Base-by-base conservation (phyloP, 2,888 invertebrate genomes). In the Gortyna flavago region DNA sequence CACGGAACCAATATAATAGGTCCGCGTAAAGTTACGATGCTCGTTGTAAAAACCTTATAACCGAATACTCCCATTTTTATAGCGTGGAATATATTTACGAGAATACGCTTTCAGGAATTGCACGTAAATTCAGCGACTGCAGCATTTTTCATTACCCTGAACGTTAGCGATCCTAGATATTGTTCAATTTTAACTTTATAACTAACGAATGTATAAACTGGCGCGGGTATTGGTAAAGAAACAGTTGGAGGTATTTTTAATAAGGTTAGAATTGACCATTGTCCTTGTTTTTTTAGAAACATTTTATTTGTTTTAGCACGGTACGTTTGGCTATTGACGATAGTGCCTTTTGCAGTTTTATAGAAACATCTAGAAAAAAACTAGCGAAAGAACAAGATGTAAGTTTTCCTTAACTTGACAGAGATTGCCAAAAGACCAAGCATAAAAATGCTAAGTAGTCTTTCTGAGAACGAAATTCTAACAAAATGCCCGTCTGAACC, bases 21-120 rank as follows among this genome's bases (percentile, higher is more conserved):
- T 77, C 78, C 71, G 84, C 84, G 86, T 89, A 85, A 89, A 90
- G 92, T 93, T 92, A 93, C 92, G 93, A 84, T 90, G 90, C 87
- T 87, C 88, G 91, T 91, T 93, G 93, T 94, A 95, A 94, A 93
- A 94, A 93, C 92, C 92, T 91, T 93, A 94, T 93, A 94, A 94
- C 94, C 91, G 92, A 94, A 94, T 93, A 92, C 93, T 92, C 90
- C 85, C 92, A 92, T 92, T 95, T 95, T 96, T 96, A 96, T 93
- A 89, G 91, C 90, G 88, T 81, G 86, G 94, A 94, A 95, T 95
- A 94, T 94, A 95, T 96, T 96, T 95, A 95, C 94, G 94, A 91
- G 92, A 92, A 91, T 93, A 90, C 93, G 93, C 94, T 95, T 93
- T 91, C 92, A 93, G 91, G 92, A 92, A 94, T 93, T 93, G 94